Base-by-base conservation (phyloP, 2,113 vertebrate genomes). In the Larimichthys polyactis region DNA sequence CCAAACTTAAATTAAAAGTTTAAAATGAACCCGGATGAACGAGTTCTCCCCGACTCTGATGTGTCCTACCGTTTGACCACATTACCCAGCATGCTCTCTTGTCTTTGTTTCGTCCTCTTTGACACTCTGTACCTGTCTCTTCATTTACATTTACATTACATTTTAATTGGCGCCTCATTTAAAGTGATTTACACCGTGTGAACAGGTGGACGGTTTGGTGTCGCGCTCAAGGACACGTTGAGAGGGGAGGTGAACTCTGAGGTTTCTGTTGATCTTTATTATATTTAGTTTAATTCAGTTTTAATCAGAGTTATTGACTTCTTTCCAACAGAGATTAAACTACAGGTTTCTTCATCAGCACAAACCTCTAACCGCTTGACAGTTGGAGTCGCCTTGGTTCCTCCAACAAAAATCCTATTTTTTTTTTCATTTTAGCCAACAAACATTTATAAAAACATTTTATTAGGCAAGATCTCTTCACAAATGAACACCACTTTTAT, bases 121-220 rank as follows among this genome's bases (percentile, higher is more conserved):
- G 62, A 40, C 62, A 44, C 22, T 32, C 57, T 5, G 29, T 19
- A 36, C 32, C 44, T 2, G 17, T 19, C 19, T 58, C 59, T n/a
- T 68, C 60, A 54, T 78, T 78, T 62, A 54, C 64, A 63, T 79
- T 68, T 66, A 60, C 71, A 74, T 81, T 29, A 62, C 32, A 60
- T 59, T 62, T 72, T 71, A 67, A 78, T 67, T 20, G 52, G 67
- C 44, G n/a, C 62, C n/a, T 66, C 16, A 2, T 46, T 49, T 11
- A 63, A 43, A 82, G 65, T 44, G 40, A 72, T 64, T 70, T 36
- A 65, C 17, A 1, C 22, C 0, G 48, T 12, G 55, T n/a, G 44
- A 66, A 52, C 20, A n/a, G 40, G 59, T 55, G 4, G 66, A 40
- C 4, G 40, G 48, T 24, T 55, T 36, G 11, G n/a, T 12, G 64